phyloP scores from a whole-genome alignment of 2,113 vertebrate genomes.

The Acrocephalus kingi region DNA sequence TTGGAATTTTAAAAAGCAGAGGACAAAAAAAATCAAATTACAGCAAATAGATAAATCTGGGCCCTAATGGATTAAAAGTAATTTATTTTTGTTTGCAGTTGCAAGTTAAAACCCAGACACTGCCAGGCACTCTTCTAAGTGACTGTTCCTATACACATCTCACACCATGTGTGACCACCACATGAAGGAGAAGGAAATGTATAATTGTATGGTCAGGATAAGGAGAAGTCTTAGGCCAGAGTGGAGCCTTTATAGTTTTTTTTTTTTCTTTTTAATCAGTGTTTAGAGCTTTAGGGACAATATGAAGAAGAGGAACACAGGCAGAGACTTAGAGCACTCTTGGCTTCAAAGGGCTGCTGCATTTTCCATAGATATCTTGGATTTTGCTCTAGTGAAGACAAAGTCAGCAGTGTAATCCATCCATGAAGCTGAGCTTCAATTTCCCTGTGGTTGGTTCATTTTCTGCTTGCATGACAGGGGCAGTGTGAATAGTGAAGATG shows the following conservation, averaged over 20 bases:
- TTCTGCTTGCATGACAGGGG: background rate
- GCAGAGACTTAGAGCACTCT: background rate
- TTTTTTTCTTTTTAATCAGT: background rate
- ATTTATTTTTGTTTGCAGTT: background rate
- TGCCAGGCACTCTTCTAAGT: background rate
- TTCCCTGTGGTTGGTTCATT: background rate
- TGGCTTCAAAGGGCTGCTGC: background rate
- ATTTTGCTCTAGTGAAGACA: background rate
- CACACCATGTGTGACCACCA: background rate
- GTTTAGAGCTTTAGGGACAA: background rate
- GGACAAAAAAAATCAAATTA: background rate
- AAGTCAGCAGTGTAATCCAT: background rate
- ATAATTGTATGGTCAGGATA: background rate
- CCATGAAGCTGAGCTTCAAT: background rate
- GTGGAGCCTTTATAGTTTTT: background rate
- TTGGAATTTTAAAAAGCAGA: background rate
- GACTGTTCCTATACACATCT: background rate
- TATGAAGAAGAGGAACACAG: background rate
- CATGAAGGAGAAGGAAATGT: background rate
- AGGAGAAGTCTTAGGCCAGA: background rate
- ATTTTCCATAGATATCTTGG: accelerated
- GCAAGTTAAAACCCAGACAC: background rate
- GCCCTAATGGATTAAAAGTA: background rate
- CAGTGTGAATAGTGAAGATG: background rate
- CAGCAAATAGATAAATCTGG: background rate